These are phyloP conservation scores for Pyrochroa serraticornis DNA, from an alignment of 2,888 invertebrate genomes.

Conservation along the genomic window DNA sequence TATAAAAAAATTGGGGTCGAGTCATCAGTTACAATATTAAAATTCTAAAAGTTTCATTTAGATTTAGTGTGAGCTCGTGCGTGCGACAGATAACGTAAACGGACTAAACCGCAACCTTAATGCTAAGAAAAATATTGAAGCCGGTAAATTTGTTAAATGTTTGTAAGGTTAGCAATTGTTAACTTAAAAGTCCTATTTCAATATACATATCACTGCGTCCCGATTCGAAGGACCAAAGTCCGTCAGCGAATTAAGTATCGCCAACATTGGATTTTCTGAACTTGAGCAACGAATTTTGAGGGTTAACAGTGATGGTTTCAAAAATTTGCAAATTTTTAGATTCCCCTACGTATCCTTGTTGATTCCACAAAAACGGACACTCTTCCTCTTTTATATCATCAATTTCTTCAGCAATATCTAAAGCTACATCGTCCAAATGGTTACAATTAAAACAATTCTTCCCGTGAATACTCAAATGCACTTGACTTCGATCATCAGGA, in stretches of 20 bases:
- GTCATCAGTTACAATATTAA: too few species aligned
- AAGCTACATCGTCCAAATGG: constrained; percentile 12
- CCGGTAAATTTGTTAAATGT: constrained; percentile 7
- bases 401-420: constrained; percentile 35
- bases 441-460: constrained; percentile 20
- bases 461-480: constrained; percentile 22
- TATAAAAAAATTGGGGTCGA: too few species aligned
- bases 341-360: constrained; percentile 17
- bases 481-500: constrained; percentile 41
- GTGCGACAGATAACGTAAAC: too few species aligned
- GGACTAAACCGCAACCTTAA: too few species aligned
- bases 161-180: constrained; percentile 1
- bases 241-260: constrained; percentile 24
- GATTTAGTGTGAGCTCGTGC: too few species aligned
- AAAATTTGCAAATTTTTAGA: constrained; percentile 38
- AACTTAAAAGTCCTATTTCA: constrained; percentile 2
- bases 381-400: constrained; percentile 38
- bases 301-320: constrained; percentile 31
- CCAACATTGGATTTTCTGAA: constrained; percentile 36
- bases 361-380: constrained; percentile 49
- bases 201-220: constrained; percentile 15
- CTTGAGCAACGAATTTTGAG: constrained; percentile 31
- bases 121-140: too few species aligned
- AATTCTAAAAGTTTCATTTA: too few species aligned
- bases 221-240: constrained; percentile 8